Percentiles rank a stretch among this genome's conserved stretches.
Conservation (phyloP, 2,888 invertebrate species). For the Bombylius discolor region DNA sequence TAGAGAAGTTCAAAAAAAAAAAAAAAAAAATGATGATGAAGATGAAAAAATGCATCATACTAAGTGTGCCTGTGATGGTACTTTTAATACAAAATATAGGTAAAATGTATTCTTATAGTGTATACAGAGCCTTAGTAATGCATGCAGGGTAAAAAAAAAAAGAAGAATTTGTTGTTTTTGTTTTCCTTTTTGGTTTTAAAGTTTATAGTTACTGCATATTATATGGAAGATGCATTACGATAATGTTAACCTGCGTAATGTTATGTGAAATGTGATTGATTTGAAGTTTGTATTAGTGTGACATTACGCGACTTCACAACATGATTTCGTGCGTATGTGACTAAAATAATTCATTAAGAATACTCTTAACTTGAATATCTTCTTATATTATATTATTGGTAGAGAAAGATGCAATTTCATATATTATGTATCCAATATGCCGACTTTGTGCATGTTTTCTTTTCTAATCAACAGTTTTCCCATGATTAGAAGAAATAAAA, state of each 20-base stretch:
- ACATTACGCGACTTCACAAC: constrained; percentile 9
- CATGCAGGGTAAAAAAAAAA: no score
- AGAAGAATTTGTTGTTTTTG: no score
- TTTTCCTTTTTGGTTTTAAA: no score
- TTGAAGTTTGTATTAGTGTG: constrained; percentile 9
- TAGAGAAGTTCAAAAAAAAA: no score
- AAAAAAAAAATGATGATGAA: neutral
- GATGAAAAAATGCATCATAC: neutral
- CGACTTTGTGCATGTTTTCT: constrained; percentile 2
- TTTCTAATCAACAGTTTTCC: constrained; percentile 7
- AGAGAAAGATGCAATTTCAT: no score
- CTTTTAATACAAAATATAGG: no score
- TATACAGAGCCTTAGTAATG: neutral
- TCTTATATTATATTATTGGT: no score
- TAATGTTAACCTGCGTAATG: neutral
- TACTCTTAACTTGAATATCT: neutral
- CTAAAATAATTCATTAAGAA: constrained; percentile 11
- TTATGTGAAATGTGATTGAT: constrained; percentile 7
- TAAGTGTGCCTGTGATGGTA: neutral
- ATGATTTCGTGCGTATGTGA: constrained; percentile 13
- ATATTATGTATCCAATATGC: neutral
- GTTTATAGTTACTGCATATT: no score
- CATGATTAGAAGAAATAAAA: constrained; percentile 2
- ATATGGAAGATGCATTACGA: no score
- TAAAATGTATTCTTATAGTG: neutral